Evolutionary conservation across 2,888 invertebrate species (phyloP).

Genomic region (Hypsopygia costalis): DNA sequence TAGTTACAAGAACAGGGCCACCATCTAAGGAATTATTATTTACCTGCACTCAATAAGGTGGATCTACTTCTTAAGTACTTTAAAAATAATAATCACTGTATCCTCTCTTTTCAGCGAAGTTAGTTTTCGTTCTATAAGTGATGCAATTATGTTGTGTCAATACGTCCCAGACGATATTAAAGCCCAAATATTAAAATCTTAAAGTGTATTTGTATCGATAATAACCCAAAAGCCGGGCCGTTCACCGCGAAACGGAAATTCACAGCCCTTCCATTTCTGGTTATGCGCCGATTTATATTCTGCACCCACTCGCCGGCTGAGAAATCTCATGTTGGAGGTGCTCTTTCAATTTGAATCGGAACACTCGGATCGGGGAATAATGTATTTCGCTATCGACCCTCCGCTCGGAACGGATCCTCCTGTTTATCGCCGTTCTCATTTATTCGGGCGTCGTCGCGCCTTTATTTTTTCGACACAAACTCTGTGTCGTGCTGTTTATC

Average conservation of each 20-base stretch:
- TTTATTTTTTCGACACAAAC: conserved; percentile 77
- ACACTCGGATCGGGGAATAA: conserved; percentile 80
- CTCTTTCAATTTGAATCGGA: conserved; percentile 81
- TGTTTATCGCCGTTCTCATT: conserved; percentile 79
- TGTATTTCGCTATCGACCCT: conserved; percentile 80
- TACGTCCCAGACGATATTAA: too few species aligned
- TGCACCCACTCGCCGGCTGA: conserved; percentile 78
- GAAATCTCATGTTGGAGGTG: conserved; percentile 80
- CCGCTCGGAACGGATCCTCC: conserved; percentile 73
- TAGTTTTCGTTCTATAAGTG: too few species aligned
- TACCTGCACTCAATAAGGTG: not conserved
- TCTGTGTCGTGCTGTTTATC: conserved; percentile 70
- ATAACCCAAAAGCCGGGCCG: conserved; percentile 32
- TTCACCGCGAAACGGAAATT: conserved; percentile 70
- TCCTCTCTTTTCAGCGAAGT: too few species aligned
- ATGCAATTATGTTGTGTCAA: too few species aligned
- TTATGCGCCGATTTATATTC: conserved; percentile 80
- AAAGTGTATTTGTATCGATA: not conserved
- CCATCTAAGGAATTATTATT: too few species aligned
- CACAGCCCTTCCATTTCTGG: conserved; percentile 75
- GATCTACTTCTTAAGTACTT: too few species aligned
- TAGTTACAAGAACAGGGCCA: too few species aligned
- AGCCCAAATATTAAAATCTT: too few species aligned
- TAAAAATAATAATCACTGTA: too few species aligned
- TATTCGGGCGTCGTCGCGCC: conserved; percentile 77